Conservation (phyloP, 2,113 vertebrate genomes). For the Myotis lucifugus region DNA sequence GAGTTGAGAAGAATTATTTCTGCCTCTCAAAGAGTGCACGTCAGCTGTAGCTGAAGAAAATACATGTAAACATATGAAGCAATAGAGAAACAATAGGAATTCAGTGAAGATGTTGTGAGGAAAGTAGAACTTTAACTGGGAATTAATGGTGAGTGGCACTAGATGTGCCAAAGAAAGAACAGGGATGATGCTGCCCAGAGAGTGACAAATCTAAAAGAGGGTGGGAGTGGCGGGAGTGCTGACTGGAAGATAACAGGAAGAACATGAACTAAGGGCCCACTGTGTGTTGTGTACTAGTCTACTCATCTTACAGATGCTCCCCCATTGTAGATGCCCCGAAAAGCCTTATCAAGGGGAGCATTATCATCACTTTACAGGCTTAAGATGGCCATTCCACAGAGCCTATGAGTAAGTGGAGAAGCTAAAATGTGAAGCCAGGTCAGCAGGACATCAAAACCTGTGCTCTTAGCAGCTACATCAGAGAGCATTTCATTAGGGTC, state of each 20-base stretch:
- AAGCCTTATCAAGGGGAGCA: not conserved
- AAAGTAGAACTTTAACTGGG: not conserved
- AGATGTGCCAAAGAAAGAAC: not conserved
- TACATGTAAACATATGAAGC: not conserved
- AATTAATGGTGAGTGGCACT: not conserved
- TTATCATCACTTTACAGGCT: not conserved
- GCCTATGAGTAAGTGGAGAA: not conserved
- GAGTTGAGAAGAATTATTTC: not conserved
- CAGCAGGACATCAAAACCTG: not conserved
- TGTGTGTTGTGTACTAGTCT: not conserved
- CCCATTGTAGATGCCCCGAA: not conserved
- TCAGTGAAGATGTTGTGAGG: not conserved
- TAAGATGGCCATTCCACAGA: not conserved
- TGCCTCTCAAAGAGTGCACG: not conserved
- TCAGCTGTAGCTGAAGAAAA: not conserved
- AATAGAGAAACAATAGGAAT: not conserved
- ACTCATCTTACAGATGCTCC: not conserved
- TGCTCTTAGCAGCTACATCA: not conserved
- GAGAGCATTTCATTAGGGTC: not conserved
- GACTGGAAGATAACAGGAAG: not conserved
- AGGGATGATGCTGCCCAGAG: not conserved
- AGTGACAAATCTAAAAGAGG: not conserved
- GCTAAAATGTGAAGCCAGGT: not conserved
- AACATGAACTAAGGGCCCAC: not conserved
- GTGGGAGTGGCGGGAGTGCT: no score